Evolutionary conservation across 2,797 vertebrate genomes (phyloP).

Genomic region (Cossypha heuglini): DNA sequence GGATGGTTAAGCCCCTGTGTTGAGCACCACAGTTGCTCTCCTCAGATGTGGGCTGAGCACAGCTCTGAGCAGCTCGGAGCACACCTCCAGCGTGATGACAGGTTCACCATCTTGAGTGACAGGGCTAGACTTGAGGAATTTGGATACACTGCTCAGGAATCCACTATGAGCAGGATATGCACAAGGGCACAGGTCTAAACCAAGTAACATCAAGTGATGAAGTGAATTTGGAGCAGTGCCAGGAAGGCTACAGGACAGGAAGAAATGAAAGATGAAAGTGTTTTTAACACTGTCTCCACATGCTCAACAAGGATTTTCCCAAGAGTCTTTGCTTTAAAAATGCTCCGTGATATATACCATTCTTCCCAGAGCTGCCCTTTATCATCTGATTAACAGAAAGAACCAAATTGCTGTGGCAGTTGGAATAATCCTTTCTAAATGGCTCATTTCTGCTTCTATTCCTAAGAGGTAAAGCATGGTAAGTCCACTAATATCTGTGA

Average conservation of each 20-base stretch:
- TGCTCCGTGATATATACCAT: not conserved
- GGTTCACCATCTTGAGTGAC: not conserved
- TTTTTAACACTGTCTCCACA: conserved; percentile 1
- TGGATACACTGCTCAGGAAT: not conserved
- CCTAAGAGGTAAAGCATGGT: not conserved
- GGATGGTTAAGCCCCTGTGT: accelerated
- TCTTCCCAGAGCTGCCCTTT: conserved; percentile 1
- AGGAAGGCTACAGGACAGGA: not conserved
- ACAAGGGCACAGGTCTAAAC: not conserved
- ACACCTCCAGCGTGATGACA: not conserved
- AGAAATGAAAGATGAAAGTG: conserved; percentile 33
- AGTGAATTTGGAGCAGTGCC: not conserved
- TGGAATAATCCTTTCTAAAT: not conserved
- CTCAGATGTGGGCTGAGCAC: not conserved
- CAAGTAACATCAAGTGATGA: not conserved
- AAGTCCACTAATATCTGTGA: not conserved
- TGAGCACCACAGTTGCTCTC: not conserved
- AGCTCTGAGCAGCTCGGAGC: accelerated
- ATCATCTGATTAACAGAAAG: not conserved
- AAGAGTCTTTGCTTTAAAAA: not conserved
- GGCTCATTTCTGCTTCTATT: not conserved
- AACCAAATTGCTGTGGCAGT: not conserved
- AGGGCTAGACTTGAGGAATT: not conserved
- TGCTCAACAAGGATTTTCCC: conserved; percentile 27
- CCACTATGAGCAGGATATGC: accelerated